Base-by-base conservation (phyloP, 2,888 invertebrate species). In the Nomada hirtipes region DNA sequence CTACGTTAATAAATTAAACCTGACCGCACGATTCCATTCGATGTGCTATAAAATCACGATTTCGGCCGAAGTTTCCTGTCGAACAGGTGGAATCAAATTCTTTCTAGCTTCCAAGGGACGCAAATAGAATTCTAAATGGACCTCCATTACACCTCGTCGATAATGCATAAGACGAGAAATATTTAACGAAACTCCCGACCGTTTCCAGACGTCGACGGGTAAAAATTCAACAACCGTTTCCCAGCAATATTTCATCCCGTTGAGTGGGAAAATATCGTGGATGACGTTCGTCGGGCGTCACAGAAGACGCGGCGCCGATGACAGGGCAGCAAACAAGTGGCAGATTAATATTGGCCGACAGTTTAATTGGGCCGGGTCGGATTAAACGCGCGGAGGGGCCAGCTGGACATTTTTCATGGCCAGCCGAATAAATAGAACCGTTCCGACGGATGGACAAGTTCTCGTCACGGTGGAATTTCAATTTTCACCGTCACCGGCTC, bases 291-390 rank as follows among this genome's bases (percentile, higher is more conserved):
- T 50, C 23, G 63, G 20, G 20, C 68, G 71, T 80, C 64, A 64
- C 47, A 52, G 72, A 85, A 87, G 80, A 85, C 74, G 85, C 50
- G 79, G 53, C 60, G 57, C 29, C 80, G 77, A 74, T 68, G 84
- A 86, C 86, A 72, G 81, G 64, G 59, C 76, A 81, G 83, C 87
- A 83, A 87, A 88, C 88, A 88, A 87, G 88, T 88, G 88, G 87
- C 78, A 88, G 87, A 87, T 87, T 88, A 86, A 87, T 87, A 85
- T 86, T 79, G 80, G 71, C 70, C 73, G 86, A 88, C 87, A 86
- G 86, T 88, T 88, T 87, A 86, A 87, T 87, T 86, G 87, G 83
- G 79, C 69, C 61, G 67, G 70, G 69, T 67, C 64, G 81, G 87
- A 86, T 84, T 82, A 87, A 88, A 86, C 82, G 80, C 76, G 81